Evolutionary conservation across 1,140 invertebrate genomes (phyloP).

Genomic region (Macrobrachium rosenbergii): DNA sequence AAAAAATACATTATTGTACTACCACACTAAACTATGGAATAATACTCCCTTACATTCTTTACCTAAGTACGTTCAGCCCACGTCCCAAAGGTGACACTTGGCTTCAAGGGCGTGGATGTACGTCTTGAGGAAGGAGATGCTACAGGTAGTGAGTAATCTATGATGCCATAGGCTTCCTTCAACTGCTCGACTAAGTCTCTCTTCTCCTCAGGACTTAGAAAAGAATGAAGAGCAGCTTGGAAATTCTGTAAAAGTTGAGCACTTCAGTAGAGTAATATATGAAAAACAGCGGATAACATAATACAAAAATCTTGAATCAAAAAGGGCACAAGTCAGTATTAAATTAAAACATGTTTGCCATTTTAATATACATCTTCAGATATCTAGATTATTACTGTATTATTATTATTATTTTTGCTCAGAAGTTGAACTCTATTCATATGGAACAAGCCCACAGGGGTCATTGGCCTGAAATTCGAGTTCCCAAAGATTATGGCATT

Average conservation of each 20-base stretch:
- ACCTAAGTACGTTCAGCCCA: constrained; percentile 51
- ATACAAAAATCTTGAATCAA: not conserved
- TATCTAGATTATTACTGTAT: no score
- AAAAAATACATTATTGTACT: no score
- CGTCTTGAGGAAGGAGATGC: constrained; percentile 36
- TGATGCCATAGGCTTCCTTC: constrained; percentile 34
- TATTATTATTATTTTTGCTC: no score
- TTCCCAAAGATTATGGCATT: no score
- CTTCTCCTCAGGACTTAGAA: constrained; percentile 68
- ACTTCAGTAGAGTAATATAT: not conserved
- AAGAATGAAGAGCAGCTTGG: constrained; percentile 53
- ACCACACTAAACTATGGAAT: no score
- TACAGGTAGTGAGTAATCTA: constrained; percentile 25
- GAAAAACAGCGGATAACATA: no score
- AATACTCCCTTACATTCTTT: no score
- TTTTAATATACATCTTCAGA: no score
- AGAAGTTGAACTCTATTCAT: no score
- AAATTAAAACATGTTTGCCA: no score
- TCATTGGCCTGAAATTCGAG: no score
- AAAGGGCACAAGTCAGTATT: not conserved
- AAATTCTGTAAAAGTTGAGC: constrained; percentile 35
- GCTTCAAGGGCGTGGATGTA: constrained; percentile 41
- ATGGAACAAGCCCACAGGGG: no score
- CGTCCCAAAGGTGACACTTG: constrained; percentile 53
- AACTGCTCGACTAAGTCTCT: constrained; percentile 72